Conservation (phyloP, 2,113 vertebrate species). For the Lates calcarifer region DNA sequence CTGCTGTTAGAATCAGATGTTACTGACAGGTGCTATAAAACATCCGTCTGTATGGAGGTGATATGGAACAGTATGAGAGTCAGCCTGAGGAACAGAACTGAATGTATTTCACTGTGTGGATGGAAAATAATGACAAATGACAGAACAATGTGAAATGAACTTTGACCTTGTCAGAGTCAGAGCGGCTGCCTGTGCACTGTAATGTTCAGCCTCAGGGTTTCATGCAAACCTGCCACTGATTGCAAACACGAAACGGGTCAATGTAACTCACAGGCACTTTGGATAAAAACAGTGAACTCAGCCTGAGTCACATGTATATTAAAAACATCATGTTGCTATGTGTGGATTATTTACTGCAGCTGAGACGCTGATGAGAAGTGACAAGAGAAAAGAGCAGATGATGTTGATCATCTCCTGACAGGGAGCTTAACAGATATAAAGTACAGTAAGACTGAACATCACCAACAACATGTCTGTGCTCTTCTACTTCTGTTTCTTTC, state of each 20-base stretch:
- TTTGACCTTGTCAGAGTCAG: constrained; percentile 53
- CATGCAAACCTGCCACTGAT: constrained; percentile 60
- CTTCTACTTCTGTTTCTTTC: constrained; percentile 16
- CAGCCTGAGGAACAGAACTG: neutral
- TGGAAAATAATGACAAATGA: constrained; percentile 51
- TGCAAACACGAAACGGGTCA: constrained; percentile 46
- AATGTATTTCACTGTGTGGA: constrained; percentile 6
- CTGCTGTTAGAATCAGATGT: too few relatives aligned
- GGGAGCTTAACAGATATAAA: neutral
- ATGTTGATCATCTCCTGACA: neutral
- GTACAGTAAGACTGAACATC: neutral
- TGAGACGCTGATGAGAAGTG: constrained; percentile 25
- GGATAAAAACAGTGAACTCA: neutral
- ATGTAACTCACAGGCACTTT: constrained; percentile 18
- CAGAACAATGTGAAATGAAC: constrained; percentile 49
- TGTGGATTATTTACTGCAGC: neutral
- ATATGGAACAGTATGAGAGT: neutral
- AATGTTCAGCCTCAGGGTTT: constrained; percentile 15
- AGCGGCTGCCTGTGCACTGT: constrained; percentile 8
- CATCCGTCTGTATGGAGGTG: neutral
- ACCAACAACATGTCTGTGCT: neutral
- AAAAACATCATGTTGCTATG: neutral
- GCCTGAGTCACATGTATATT: neutral
- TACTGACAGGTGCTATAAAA: neutral
- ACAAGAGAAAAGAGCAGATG: neutral